Conservation (phyloP, 2,888 invertebrate species). For the Dioctria linearis region DNA sequence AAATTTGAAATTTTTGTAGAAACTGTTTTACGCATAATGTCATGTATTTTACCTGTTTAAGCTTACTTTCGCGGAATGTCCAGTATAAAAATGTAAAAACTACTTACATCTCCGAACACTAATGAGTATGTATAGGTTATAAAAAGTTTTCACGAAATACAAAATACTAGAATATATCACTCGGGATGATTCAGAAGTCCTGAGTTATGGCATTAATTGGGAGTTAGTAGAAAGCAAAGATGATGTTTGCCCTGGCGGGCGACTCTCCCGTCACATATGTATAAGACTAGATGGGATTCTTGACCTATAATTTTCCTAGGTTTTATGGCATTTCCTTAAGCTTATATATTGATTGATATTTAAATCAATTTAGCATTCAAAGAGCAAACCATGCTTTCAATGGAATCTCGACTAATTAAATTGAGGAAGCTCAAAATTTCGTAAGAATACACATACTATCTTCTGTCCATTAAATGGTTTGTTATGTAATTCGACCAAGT, state of each 20-base stretch:
- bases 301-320: background rate
- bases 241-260: background rate
- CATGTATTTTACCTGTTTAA: background rate
- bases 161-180: slow-evolving; percentile 21
- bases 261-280: slow-evolving; percentile 1
- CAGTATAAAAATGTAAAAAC: slow-evolving; percentile 49
- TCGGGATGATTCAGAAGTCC: slow-evolving; percentile 12
- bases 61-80: slow-evolving; percentile 36
- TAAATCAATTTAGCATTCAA: background rate
- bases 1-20: background rate
- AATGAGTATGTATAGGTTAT: slow-evolving; percentile 39
- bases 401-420: no score
- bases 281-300: slow-evolving; percentile 46
- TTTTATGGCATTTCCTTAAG: slow-evolving; percentile 38
- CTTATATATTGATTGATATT: slow-evolving; percentile 20
- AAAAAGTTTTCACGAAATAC: slow-evolving; percentile 34
- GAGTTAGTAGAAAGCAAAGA: slow-evolving; percentile 8
- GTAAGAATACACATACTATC: no score
- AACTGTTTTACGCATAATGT: slow-evolving; percentile 10
- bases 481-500: no score
- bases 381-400: slow-evolving; percentile 1
- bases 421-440: no score
- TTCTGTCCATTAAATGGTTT: no score
- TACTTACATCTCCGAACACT: background rate
- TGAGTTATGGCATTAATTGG: slow-evolving; percentile 32